phyloP scores from a whole-genome alignment of 2,113 vertebrate genomes.

The Diphyllodes magnificus region DNA sequence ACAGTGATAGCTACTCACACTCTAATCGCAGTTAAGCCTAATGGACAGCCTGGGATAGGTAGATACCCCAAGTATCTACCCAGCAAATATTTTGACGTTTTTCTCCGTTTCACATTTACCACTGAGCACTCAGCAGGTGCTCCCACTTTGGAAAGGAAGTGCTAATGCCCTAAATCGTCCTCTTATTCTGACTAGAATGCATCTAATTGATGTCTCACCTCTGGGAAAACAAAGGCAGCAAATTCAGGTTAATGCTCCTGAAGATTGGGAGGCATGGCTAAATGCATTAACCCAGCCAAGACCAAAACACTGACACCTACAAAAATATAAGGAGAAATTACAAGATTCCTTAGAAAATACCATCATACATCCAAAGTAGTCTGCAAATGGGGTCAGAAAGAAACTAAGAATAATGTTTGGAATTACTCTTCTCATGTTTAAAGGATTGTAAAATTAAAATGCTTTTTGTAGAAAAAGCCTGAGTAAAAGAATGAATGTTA shows the following conservation, averaged over 20 bases:
- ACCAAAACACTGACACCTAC: background rate
- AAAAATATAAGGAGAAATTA: background rate
- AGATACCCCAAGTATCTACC: constrained; percentile 20
- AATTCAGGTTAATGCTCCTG: background rate
- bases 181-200: constrained; percentile 44
- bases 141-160: constrained; percentile 39
- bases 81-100: constrained; percentile 72
- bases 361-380: background rate
- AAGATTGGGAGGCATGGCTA: background rate
- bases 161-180: constrained; percentile 54
- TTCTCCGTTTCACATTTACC: constrained; percentile 37
- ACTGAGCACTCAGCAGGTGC: constrained; percentile 65
- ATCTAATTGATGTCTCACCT: constrained; percentile 50
- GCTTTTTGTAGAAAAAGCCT: background rate
- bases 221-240: constrained; percentile 54
- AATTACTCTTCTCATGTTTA: background rate
- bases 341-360: background rate
- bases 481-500: background rate
- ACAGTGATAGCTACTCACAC: constrained; percentile 29
- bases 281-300: background rate
- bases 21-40: constrained; percentile 51
- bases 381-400: background rate
- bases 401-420: background rate
- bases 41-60: constrained; percentile 6
- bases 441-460: background rate